Evolutionary conservation across 2,888 invertebrate species (phyloP).

Genomic region (Hymenopus coronatus): DNA sequence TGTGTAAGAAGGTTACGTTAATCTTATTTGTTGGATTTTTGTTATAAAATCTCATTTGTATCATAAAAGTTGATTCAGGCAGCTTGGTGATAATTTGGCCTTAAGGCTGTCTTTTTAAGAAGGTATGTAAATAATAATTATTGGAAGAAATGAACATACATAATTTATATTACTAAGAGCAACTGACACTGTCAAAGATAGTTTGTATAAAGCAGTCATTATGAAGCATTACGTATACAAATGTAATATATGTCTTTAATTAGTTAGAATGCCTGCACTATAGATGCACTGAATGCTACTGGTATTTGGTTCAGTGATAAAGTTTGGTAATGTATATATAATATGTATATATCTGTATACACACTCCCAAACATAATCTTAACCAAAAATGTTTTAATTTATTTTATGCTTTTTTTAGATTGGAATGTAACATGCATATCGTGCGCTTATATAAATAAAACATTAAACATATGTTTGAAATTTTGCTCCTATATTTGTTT

Average conservation of each 20-base stretch:
- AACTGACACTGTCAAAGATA: background rate
- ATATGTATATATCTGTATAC: background rate
- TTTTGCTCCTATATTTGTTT: background rate
- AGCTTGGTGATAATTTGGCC: background rate
- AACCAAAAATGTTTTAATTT: background rate
- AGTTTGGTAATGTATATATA: background rate
- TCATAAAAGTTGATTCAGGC: background rate
- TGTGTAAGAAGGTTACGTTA: background rate
- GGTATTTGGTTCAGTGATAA: background rate
- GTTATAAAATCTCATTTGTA: background rate
- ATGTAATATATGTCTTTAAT: background rate
- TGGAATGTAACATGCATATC: background rate
- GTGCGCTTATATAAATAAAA: background rate
- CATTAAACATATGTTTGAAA: background rate
- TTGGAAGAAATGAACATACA: constrained; percentile 5
- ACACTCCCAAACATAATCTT: background rate
- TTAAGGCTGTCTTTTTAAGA: background rate
- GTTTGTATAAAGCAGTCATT: background rate
- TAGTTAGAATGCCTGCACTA: background rate
- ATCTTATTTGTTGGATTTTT: background rate
- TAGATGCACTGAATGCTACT: background rate
- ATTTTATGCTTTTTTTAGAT: background rate
- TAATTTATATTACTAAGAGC: background rate
- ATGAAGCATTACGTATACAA: background rate
- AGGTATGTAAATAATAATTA: background rate